Conservation (phyloP, 2,888 invertebrate species). For the Raillietiella orientalis region DNA sequence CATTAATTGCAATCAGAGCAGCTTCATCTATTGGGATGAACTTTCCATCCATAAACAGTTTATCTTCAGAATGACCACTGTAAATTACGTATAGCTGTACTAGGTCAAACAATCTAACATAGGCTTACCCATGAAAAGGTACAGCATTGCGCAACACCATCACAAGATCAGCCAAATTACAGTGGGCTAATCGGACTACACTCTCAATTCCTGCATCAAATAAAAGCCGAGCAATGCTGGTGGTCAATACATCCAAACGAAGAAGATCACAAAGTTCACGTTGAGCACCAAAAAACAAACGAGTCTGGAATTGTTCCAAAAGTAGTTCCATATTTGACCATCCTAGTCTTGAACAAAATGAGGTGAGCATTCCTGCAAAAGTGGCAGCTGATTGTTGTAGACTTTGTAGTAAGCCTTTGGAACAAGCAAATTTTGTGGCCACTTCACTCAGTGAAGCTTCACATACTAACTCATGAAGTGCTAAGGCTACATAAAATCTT, state of each 20-base stretch:
- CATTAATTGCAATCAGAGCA: slow-evolving; percentile 34
- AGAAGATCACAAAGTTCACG: slow-evolving; percentile 70
- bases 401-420: slow-evolving; percentile 64
- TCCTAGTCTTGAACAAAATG: slow-evolving; percentile 70
- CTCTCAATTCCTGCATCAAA: slow-evolving; percentile 46
- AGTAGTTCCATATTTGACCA: slow-evolving; percentile 71
- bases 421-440: slow-evolving; percentile 49
- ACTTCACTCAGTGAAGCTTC: slow-evolving; percentile 51
- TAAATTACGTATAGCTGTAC: too few relatives aligned
- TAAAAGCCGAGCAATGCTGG: slow-evolving; percentile 45
- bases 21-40: too few relatives aligned
- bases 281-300: slow-evolving; percentile 75
- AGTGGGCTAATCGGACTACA: slow-evolving; percentile 17
- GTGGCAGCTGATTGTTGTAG: slow-evolving; percentile 80
- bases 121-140: slow-evolving; percentile 38
- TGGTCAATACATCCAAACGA: slow-evolving; percentile 46
- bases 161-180: slow-evolving; percentile 46
- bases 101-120: slow-evolving; percentile 2
- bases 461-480: slow-evolving; percentile 66
- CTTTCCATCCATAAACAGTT: too few relatives aligned
- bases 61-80: too few relatives aligned
- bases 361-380: slow-evolving; percentile 86
- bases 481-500: slow-evolving; percentile 62
- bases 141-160: slow-evolving; percentile 36
- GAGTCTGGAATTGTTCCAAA: slow-evolving; percentile 67